Evolutionary conservation across 2,113 vertebrate species (phyloP).

Genomic region (Salvelinus namaycush): DNA sequence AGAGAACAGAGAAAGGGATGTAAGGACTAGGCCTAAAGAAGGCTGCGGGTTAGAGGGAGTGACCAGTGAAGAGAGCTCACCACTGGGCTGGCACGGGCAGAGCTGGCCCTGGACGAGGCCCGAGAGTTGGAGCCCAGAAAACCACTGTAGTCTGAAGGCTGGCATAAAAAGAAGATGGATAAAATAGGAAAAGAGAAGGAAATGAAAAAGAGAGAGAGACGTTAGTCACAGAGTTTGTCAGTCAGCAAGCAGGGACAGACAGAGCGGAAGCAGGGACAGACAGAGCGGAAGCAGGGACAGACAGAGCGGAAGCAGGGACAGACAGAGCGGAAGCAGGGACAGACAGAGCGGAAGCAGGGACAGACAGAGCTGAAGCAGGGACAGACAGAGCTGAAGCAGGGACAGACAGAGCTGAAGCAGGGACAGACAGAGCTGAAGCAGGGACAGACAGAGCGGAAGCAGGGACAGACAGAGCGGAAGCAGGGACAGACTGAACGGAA

Average conservation of each 20-base stretch:
- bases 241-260: conserved; percentile 19
- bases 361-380: conserved; percentile 33
- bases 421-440: conserved; percentile 35
- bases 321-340: conserved; percentile 35
- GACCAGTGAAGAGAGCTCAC: conserved; percentile 75
- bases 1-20: neutral
- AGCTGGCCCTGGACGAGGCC: conserved; percentile 90
- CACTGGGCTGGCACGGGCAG: conserved; percentile 95
- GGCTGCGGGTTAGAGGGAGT: conserved; percentile 6
- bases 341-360: conserved; percentile 34
- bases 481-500: too few species aligned
- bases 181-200: conserved; percentile 32
- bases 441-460: conserved; percentile 36
- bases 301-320: conserved; percentile 36
- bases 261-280: conserved; percentile 36
- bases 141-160: conserved; percentile 87
- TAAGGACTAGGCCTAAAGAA: conserved; percentile 4
- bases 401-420: conserved; percentile 34
- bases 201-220: conserved; percentile 48
- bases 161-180: conserved; percentile 14
- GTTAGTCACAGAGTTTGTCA: conserved; percentile 40
- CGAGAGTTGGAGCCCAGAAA: conserved; percentile 86
- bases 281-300: conserved; percentile 34
- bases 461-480: conserved; percentile 36
- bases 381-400: conserved; percentile 34